Conservation (phyloP, 2,888 invertebrate species). For the Trisateles emortualis region DNA sequence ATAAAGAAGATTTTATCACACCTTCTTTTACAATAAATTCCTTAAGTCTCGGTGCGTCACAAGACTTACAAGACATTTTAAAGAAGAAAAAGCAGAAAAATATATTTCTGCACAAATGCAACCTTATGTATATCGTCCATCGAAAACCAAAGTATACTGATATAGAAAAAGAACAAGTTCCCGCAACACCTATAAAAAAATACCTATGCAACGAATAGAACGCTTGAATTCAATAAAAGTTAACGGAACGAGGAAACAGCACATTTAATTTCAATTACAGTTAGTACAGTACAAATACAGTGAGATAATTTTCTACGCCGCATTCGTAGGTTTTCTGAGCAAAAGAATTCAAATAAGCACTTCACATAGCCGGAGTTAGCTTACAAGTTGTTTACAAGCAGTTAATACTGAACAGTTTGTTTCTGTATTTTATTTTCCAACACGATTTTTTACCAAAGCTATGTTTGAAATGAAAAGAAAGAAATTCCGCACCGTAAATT, state of each 20-base stretch:
- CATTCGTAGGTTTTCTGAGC: conserved; percentile 4
- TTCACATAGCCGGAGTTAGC: background rate
- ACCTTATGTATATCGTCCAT: too few species aligned
- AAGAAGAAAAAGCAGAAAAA: too few species aligned
- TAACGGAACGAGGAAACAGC: background rate
- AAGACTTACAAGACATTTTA: too few species aligned
- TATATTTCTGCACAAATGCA: too few species aligned
- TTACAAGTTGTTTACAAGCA: conserved; percentile 20
- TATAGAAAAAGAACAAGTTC: too few species aligned
- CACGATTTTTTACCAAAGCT: conserved; percentile 24
- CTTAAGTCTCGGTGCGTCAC: too few species aligned
- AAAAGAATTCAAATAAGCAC: conserved; percentile 20
- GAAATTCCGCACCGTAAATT: conserved; percentile 40
- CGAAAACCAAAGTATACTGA: too few species aligned
- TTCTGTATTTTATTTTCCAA: conserved; percentile 20
- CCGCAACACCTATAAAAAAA: too few species aligned
- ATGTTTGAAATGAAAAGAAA: conserved; percentile 37
- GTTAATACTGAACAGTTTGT: conserved; percentile 5
- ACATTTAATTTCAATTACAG: conserved; percentile 12
- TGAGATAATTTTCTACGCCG: conserved; percentile 1
- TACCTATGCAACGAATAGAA: background rate
- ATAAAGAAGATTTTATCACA: too few species aligned
- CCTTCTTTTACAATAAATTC: too few species aligned
- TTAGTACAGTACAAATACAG: too few species aligned
- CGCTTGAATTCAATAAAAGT: background rate